Conservation (phyloP, 2,888 invertebrate genomes). For the Trachelus troglodyta region DNA sequence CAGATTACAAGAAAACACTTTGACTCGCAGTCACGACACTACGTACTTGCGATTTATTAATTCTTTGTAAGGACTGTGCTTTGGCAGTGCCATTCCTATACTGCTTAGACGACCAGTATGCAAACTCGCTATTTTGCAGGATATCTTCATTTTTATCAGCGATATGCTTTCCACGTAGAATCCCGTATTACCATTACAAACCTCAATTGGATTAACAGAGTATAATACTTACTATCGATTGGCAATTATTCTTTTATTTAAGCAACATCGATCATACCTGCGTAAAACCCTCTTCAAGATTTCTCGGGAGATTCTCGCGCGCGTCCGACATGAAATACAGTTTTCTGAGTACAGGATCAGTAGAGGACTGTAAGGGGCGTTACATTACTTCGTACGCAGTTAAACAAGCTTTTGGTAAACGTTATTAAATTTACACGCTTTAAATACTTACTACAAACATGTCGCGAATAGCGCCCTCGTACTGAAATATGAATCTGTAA, state of each 20-base stretch:
- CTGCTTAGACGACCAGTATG: background rate
- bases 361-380: background rate
- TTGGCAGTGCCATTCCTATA: conserved; percentile 11
- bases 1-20: background rate
- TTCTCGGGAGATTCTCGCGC: conserved; percentile 17
- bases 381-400: background rate
- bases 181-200: conserved; percentile 20
- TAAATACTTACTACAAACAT: conserved; percentile 24
- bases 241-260: background rate
- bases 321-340: conserved; percentile 20
- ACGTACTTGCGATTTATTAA: conserved; percentile 16
- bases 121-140: conserved; percentile 14
- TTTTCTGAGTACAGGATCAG: conserved; percentile 8
- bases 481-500: conserved; percentile 29
- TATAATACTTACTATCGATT: background rate
- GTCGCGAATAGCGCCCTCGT: conserved; percentile 25
- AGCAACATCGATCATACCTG: background rate
- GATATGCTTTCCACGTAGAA: conserved; percentile 12
- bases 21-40: background rate
- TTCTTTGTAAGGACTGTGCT: conserved; percentile 17
- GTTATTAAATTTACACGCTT: background rate
- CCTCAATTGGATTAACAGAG: conserved; percentile 1
- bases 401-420: background rate
- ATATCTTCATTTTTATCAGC: conserved; percentile 18
- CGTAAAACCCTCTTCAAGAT: background rate